These are phyloP conservation scores for Artemia sinica DNA, from an alignment of 2,888 invertebrate genomes.

Conservation along the genomic window DNA sequence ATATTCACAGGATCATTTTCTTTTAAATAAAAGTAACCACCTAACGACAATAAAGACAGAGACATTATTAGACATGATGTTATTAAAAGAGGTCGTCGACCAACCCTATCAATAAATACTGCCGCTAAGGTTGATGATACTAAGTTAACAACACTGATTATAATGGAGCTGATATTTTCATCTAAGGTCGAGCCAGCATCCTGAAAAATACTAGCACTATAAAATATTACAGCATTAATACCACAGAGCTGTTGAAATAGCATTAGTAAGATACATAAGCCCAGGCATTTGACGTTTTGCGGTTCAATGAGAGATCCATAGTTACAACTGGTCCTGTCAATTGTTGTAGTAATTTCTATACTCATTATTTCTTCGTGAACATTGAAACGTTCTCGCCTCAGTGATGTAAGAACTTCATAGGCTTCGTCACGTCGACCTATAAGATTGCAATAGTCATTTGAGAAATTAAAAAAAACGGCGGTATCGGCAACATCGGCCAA, in stretches of 20 bases:
- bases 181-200: background rate
- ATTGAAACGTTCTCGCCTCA: background rate
- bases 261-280: background rate
- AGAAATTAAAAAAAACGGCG: too few species aligned
- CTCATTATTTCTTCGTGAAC: background rate
- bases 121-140: background rate
- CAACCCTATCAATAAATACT: background rate
- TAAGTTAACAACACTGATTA: background rate
- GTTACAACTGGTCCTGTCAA: background rate
- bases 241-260: background rate
- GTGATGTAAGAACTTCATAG: background rate
- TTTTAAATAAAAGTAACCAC: slow-evolving; percentile 2
- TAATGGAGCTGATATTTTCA: background rate
- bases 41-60: background rate
- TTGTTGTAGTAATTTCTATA: background rate
- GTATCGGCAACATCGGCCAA: too few species aligned
- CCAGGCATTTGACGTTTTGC: background rate
- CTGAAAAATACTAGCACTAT: background rate
- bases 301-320: background rate
- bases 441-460: background rate
- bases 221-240: slow-evolving; percentile 4
- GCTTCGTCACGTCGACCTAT: slow-evolving; percentile 13
- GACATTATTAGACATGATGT: background rate
- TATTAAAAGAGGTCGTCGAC: background rate
- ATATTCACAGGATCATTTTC: background rate